Evolutionary conservation across 2,888 invertebrate species (phyloP).

Genomic region (Gonocerus acuteangulatus): DNA sequence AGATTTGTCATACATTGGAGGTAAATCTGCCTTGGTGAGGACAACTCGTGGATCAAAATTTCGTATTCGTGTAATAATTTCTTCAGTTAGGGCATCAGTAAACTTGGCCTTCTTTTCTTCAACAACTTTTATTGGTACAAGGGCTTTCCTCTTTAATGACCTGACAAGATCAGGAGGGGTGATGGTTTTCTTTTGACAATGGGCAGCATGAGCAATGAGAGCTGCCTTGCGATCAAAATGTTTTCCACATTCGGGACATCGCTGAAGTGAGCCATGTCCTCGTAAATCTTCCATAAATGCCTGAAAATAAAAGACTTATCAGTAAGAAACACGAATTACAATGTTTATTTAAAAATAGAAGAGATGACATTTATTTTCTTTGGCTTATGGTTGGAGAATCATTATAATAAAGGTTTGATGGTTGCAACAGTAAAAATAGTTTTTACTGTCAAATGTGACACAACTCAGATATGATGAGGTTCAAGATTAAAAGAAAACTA

Average conservation of each 20-base stretch:
- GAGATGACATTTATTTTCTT: not conserved
- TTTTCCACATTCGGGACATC: conserved; percentile 61
- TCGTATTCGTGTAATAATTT: conserved; percentile 11
- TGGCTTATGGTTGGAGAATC: too few relatives aligned
- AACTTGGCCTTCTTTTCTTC: conserved; percentile 3
- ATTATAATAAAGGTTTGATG: too few relatives aligned
- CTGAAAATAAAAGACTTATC: conserved; percentile 41
- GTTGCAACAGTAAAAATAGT: too few relatives aligned
- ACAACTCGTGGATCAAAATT: conserved; percentile 11
- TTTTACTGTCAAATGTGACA: too few relatives aligned
- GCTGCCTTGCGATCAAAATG: conserved; percentile 66
- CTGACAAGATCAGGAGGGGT: not conserved
- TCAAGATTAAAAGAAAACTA: too few relatives aligned
- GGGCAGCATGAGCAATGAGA: conserved; percentile 60
- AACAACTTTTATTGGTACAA: conserved; percentile 5
- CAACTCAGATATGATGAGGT: too few relatives aligned
- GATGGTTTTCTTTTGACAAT: conserved; percentile 48
- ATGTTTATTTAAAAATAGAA: not conserved
- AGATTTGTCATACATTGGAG: not conserved
- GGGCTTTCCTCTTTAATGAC: conserved; percentile 18
- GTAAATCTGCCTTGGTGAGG: conserved; percentile 7
- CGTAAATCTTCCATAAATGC: conserved; percentile 61
- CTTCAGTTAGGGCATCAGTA: not conserved
- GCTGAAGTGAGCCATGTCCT: conserved; percentile 53
- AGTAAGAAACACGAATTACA: not conserved